Percentiles rank a stretch among this genome's conserved stretches.
phyloP scores from a whole-genome alignment of 2,113 vertebrate species.

The Amia ocellicauda region DNA sequence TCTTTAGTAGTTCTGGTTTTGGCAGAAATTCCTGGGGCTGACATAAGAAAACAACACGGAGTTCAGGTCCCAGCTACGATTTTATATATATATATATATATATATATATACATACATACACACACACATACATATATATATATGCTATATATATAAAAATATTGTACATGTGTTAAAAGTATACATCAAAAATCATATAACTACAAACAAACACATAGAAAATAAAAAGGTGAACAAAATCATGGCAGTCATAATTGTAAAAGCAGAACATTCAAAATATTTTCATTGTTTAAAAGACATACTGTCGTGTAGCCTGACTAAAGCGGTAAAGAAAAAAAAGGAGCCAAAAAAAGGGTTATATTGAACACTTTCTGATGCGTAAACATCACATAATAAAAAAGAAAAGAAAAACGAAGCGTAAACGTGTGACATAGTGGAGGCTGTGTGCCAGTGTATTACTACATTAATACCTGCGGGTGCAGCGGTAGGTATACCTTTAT shows the following conservation, averaged over 20 bases:
- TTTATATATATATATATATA: constrained; percentile 37
- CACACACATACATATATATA: too few relatives aligned
- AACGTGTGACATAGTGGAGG: constrained; percentile 59
- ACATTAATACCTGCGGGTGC: constrained; percentile 43
- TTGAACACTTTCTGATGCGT: constrained; percentile 16
- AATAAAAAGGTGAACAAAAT: constrained; percentile 34
- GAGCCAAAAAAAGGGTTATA: not conserved
- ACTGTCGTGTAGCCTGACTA: not conserved
- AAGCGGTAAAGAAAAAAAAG: constrained; percentile 12
- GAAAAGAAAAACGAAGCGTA: constrained; percentile 33
- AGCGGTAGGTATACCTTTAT: constrained; percentile 28
- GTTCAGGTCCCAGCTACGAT: constrained; percentile 30
- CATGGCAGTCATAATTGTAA: constrained; percentile 32
- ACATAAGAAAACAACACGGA: constrained; percentile 33
- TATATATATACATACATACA: constrained; percentile 32
- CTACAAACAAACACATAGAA: constrained; percentile 49
- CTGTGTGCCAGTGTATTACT: constrained; percentile 48
- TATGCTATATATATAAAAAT: too few relatives aligned
- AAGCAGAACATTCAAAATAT: constrained; percentile 38
- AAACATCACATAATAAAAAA: constrained; percentile 21
- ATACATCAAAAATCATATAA: constrained; percentile 36
- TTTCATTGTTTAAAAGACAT: constrained; percentile 30
- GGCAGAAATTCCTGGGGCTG: constrained; percentile 16
- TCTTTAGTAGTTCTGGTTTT: too few relatives aligned
- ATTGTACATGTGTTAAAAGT: constrained; percentile 36